Evolutionary conservation across 1,140 invertebrate species (phyloP), one percentile per base, ranked within the genome.

Genomic region (Latrodectus geometricus): DNA sequence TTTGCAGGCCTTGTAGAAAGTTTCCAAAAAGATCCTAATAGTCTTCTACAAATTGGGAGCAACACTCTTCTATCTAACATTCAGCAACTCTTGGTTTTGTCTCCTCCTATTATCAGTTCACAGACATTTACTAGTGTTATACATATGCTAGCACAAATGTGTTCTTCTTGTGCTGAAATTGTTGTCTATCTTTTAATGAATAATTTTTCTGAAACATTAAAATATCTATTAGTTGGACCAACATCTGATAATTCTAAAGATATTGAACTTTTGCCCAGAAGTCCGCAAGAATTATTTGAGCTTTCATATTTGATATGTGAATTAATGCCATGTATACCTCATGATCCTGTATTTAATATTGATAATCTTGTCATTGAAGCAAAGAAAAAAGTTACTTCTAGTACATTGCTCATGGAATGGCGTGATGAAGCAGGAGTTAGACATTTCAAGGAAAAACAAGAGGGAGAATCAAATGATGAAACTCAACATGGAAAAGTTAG

Each of bases 61-160:
- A 94, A 96, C 21, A 96, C 96, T 90, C 91, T 99, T 70, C 92
- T 99, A 8, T 96, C 96, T 54, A 99, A 99, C 92, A 93, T 98
- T 80, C 97, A 98, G 90, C 96, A 98, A 91, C 91, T 98, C 90
- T 91, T 99, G 90, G 96, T 99, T 88, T 95, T 97, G 56, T 96
- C 96, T 21, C 97, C 97, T 78, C 95, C 97, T 35, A 93, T 99
- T 50, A 95, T 99, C 56, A 98, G 96, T 89, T 97, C 96, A 74
- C 94, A 94, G 78, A 98, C 97, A 68, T 99, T 99, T 92, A 98
- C 98, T 89, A 97, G 96, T 89, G 97, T 99, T 70, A 93, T 99
- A 89, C 93, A 97, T 88, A 98, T 99, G 95, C 92, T 99, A 90
- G 97, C 96, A 90, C 94, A 97, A 86, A 97, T 99, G 96, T 99